Base-by-base conservation (phyloP, 2,888 invertebrate species). In the Oxycera nigricornis region DNA sequence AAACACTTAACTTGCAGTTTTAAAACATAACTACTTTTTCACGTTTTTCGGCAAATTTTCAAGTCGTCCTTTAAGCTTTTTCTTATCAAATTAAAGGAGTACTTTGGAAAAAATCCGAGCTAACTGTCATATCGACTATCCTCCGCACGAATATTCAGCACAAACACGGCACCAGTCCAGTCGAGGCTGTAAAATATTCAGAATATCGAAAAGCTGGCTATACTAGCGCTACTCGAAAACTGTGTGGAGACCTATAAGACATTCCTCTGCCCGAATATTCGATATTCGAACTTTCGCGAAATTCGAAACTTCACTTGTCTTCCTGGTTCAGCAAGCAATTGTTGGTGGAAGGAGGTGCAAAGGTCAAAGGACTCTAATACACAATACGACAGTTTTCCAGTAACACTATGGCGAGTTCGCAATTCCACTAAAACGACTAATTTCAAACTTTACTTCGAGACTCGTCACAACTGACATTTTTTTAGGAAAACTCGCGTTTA, bases 21-120 rank as follows among this genome's bases (percentile, higher is more conserved):
- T n/a, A n/a, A n/a, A n/a, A n/a, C n/a, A n/a, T n/a, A n/a, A n/a
- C n/a, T n/a, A 46, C 14, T 46, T 3, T 11, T 14, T 14, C 46
- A 11, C 46, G 46, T 14, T 46, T n/a, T 3, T 14, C 14, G 46
- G 14, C 46, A 2, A 46, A n/a, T 14, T 7, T 7, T 46, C 6
- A 3, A 46, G 46, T 46, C 17, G 11, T 46, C 17, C 46, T 46
- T 17, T 46, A 2, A 46, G 3, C 3, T 7, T 14, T 20, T 62
- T 11, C 31, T 61, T 26, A 61, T 46, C 46, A 3, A 14, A 20
- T 70, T 70, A 17, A 30, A 52, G 31, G 17, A 55, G 55, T 55
- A 70, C 50, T 50, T 70, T 50, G 59, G 59, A 72, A 39, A 72
- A 72, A 72, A 39, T 41, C 57, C 72, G 72, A 72, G 59, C 72